Evolutionary conservation across 2,113 vertebrate species (phyloP).

Genomic region (Macrotis lagotis): DNA sequence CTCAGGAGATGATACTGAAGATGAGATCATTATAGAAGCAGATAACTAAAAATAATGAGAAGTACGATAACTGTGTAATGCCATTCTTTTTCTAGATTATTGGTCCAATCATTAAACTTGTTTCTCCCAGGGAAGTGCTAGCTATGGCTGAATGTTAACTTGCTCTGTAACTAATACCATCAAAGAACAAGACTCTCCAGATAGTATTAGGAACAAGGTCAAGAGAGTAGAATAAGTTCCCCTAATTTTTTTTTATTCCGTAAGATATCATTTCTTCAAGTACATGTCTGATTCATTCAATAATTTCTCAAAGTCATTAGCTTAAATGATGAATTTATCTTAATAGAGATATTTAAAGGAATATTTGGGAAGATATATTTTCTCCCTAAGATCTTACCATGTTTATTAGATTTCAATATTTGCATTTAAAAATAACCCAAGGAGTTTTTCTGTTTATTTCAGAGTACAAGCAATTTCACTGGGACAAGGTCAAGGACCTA

Average conservation of each 20-base stretch:
- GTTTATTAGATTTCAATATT: constrained; percentile 37
- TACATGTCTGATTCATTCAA: background rate
- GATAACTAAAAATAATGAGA: background rate
- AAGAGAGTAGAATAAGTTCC: background rate
- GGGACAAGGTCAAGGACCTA: constrained; percentile 90
- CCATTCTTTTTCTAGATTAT: background rate
- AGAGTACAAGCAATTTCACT: constrained; percentile 90
- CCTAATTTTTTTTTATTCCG: background rate
- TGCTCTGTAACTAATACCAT: background rate
- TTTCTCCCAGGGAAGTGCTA: background rate
- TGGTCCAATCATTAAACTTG: background rate
- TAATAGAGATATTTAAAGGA: background rate
- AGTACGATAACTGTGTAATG: background rate
- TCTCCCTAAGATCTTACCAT: background rate
- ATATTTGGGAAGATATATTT: background rate
- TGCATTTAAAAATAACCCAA: constrained; percentile 24
- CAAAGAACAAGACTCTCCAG: background rate
- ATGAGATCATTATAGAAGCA: background rate
- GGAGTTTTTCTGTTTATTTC: constrained; percentile 28
- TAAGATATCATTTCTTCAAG: background rate
- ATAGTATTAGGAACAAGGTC: background rate
- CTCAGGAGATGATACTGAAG: background rate
- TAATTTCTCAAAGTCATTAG: background rate
- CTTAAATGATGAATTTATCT: background rate
- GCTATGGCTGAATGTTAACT: background rate